A percentile compares a stretch with the other conserved stretches of the same genome.
Evolutionary conservation across 2,888 invertebrate genomes (phyloP).

Genomic region (Drosophila nigricruria): DNA sequence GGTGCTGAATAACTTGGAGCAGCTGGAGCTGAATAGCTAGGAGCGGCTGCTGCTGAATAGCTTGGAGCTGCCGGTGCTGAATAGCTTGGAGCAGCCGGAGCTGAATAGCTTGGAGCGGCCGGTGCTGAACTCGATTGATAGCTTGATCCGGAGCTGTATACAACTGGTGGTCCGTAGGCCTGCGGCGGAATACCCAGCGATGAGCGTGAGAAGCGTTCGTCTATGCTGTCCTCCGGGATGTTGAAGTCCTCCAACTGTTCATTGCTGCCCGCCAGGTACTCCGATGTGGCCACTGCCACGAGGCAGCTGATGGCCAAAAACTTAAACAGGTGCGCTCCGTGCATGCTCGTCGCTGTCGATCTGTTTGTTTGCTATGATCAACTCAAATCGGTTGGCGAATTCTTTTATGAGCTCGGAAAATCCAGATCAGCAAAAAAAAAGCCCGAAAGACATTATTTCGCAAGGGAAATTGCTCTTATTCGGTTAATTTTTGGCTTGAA

Average conservation of each 20-base stretch:
- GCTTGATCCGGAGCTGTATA: slow-evolving; percentile 56
- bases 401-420: slow-evolving; percentile 53
- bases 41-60: slow-evolving; percentile 14
- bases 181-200: slow-evolving; percentile 46
- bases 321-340: slow-evolving; percentile 38
- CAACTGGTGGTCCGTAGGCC: slow-evolving; percentile 60
- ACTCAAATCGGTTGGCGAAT: neutral
- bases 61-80: slow-evolving; percentile 26
- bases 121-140: slow-evolving; percentile 35
- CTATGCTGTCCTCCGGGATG: slow-evolving; percentile 35
- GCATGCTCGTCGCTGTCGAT: slow-evolving; percentile 45
- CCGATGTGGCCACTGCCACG: slow-evolving; percentile 18
- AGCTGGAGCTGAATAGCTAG: slow-evolving; percentile 17
- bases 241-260: slow-evolving; percentile 53
- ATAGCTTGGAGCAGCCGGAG: slow-evolving; percentile 17
- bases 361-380: slow-evolving; percentile 29
- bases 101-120: slow-evolving; percentile 23
- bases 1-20: slow-evolving; percentile 32
- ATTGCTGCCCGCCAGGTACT: slow-evolving; percentile 9
- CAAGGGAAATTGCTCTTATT: slow-evolving; percentile 25
- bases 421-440: slow-evolving; percentile 42
- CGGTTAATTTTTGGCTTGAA: slow-evolving; percentile 39
- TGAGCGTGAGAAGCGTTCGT: slow-evolving; percentile 46
- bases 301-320: slow-evolving; percentile 42
- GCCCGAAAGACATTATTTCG: slow-evolving; percentile 32